A percentile compares a stretch with the other conserved stretches of the same genome.
Conservation (phyloP, 2,113 vertebrate species). For the Azemiops feae region DNA sequence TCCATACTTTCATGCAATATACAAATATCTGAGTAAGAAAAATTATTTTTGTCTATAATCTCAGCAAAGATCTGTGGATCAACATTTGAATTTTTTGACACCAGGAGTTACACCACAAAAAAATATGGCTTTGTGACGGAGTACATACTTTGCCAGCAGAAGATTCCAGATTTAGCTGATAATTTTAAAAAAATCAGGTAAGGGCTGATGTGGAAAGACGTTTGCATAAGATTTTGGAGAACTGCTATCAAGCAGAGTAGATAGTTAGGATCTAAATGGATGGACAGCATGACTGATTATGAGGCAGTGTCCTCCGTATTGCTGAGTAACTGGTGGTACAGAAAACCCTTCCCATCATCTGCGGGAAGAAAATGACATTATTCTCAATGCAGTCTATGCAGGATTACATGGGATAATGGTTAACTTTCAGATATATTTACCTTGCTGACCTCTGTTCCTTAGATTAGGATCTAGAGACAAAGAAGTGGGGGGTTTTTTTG, state of each 20-base stretch:
- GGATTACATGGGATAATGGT: neutral
- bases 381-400: neutral
- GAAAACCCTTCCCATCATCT: neutral
- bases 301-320: slow-evolving; percentile 9
- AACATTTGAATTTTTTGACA: neutral
- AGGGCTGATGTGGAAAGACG: neutral
- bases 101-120: neutral
- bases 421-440: neutral
- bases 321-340: neutral
- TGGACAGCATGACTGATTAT: neutral
- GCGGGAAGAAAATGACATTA: neutral
- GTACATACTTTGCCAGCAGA: neutral
- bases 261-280: neutral
- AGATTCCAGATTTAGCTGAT: neutral
- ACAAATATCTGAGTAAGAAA: neutral
- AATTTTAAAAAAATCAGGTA: neutral
- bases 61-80: neutral
- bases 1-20: no score
- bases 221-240: neutral
- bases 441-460: neutral
- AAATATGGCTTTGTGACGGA: neutral
- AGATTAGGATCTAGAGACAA: neutral
- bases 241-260: neutral
- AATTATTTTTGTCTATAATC: neutral
- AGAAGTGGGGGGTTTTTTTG: neutral